Conservation (phyloP, 2,888 invertebrate species). For the Dorcus hopei region DNA sequence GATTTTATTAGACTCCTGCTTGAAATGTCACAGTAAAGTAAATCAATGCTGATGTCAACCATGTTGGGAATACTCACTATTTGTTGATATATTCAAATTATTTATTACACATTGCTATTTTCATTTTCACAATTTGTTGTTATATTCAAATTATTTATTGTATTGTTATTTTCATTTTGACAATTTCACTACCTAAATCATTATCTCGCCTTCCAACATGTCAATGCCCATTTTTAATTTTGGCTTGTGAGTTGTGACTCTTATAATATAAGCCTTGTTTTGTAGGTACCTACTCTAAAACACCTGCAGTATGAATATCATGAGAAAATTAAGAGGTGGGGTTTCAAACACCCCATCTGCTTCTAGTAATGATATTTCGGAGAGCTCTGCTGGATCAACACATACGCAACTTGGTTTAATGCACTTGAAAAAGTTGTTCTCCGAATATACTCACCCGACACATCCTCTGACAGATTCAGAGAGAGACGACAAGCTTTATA, state of each 20-base stretch:
- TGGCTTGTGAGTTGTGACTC: too few species aligned
- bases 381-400: conserved; percentile 62
- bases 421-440: conserved; percentile 94
- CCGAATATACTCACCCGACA: conserved; percentile 88
- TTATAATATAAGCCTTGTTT: background rate
- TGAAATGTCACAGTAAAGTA: background rate
- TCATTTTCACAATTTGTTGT: too few species aligned
- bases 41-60: conserved; percentile 17
- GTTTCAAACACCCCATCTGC: conserved; percentile 52
- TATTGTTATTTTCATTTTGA: too few species aligned
- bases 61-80: conserved; percentile 8
- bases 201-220: too few species aligned
- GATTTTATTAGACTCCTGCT: background rate
- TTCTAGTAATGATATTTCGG: conserved; percentile 56
- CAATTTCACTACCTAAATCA: too few species aligned
- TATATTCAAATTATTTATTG: too few species aligned
- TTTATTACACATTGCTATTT: background rate
- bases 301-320: conserved; percentile 71
- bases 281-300: conserved; percentile 8
- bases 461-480: conserved; percentile 77
- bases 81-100: conserved; percentile 12
- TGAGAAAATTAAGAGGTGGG: conserved; percentile 81
- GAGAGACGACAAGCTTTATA: conserved; percentile 90
- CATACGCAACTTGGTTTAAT: conserved; percentile 89
- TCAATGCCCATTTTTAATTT: too few species aligned